phyloP scores from a whole-genome alignment of 2,888 invertebrate species.

The Junonia oenone region DNA sequence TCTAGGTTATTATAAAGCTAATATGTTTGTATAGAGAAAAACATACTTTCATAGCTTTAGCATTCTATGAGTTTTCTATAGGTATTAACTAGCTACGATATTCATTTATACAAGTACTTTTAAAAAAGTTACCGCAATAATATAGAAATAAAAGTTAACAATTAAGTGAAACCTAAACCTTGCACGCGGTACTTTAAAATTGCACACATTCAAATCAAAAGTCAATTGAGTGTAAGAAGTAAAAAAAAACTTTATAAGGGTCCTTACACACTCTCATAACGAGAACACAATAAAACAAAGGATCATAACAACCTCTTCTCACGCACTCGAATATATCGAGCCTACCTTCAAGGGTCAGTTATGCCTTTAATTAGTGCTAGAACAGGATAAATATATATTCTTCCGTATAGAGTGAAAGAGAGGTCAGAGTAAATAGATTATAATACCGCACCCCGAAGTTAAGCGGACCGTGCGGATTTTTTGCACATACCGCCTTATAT shows the following conservation, averaged over 20 bases:
- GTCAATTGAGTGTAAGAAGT: constrained; percentile 43
- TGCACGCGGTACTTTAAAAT: constrained; percentile 4
- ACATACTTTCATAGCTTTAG: too few species aligned
- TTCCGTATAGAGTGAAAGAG: constrained; percentile 37
- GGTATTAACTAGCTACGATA: too few species aligned
- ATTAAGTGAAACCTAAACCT: background rate
- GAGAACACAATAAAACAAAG: constrained; percentile 61
- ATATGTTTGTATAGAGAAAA: too few species aligned
- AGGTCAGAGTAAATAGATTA: constrained; percentile 46
- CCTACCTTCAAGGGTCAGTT: constrained; percentile 61
- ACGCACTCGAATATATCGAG: constrained; percentile 52
- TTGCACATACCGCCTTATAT: constrained; percentile 49
- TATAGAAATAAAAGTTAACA: background rate
- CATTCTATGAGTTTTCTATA: too few species aligned
- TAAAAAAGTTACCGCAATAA: too few species aligned
- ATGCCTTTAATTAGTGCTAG: constrained; percentile 64
- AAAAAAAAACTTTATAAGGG: constrained; percentile 41
- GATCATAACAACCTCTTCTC: constrained; percentile 67
- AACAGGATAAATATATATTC: constrained; percentile 39
- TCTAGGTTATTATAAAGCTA: too few species aligned
- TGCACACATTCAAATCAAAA: constrained; percentile 33
- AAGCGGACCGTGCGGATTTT: constrained; percentile 63
- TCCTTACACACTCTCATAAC: constrained; percentile 48
- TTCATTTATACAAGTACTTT: too few species aligned
- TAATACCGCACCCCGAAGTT: constrained; percentile 59